Evolutionary conservation across 2,113 vertebrate genomes (phyloP), one percentile per base, ranked within the genome.

Genomic region (Galbula dea): DNA sequence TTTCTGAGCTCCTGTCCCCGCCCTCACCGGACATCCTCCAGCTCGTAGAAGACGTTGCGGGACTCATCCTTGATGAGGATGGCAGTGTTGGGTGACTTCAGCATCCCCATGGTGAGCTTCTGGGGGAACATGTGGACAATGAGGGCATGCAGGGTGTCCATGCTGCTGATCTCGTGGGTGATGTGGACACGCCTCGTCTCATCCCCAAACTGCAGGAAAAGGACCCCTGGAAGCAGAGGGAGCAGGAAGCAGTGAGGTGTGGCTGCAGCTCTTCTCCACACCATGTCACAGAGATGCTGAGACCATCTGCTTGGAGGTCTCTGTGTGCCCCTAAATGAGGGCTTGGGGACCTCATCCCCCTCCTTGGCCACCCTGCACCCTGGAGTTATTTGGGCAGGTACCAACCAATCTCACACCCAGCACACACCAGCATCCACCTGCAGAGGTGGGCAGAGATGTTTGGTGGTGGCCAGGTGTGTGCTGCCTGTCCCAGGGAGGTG

Each of bases 61-160:
- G 99, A 98, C 97, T 99, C 99, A 18, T 99, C 99, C 95, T 99
- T 99, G 98, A 99, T 99, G 96, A 99, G 97, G 97, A 99, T 99
- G 96, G 99, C 99, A 0, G 99, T 99, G 98, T 99, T 99, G 95
- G 99, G 98, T 10, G 99, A 99, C 93, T 99, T 99, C 27, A 99
- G 98, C 99, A 99, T 99, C 59, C 99, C 99, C 89, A 99, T 99
- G 36, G 99, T 99, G 95, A 99, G 98, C 97, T 99, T 99, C 97
- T 99, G 99, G 55, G 99, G 99, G 98, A 99, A 99, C 99, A 99
- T 99, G 98, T 99, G 99, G 62, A 99, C 99, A 43, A 99, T 99
- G 97, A 99, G 99, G 16, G 99, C 99, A 39, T 99, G 99, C 95
- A 99, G 97, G 27, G 99, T 99, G 97, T 99, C 99, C 98, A 99